phyloP scores from a whole-genome alignment of 2,113 vertebrate species.

The Boulengeromyrus knoepffleri region DNA sequence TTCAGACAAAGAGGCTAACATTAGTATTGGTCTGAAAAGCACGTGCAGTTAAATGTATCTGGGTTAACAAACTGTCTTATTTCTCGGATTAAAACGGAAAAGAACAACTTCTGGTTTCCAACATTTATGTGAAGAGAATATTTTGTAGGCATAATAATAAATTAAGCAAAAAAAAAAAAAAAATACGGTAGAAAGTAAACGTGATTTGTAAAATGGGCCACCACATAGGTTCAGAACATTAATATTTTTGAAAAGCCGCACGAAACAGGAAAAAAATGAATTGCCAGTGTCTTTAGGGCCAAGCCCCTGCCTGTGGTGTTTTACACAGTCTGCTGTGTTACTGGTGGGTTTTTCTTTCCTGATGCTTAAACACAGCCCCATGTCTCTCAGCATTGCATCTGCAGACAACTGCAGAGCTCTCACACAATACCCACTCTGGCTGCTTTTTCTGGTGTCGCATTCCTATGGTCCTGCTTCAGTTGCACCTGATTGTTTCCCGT shows the following conservation, averaged over 20 bases:
- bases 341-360: not conserved
- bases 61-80: not conserved
- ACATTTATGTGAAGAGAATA: not conserved
- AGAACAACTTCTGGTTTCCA: conserved; percentile 10
- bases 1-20: conserved; percentile 45
- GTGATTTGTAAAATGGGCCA: not conserved
- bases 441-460: conserved; percentile 51
- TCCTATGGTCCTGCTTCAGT: conserved; percentile 45
- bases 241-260: not conserved
- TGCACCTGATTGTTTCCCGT: conserved; percentile 55
- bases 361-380: not conserved
- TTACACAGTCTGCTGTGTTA: not conserved
- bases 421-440: conserved; percentile 48
- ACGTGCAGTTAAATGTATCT: conserved; percentile 4
- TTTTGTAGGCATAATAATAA: conserved; percentile 11
- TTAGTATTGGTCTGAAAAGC: conserved; percentile 53
- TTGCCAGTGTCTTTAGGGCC: not conserved
- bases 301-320: not conserved
- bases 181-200: not conserved
- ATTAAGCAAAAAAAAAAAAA: not conserved
- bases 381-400: not conserved
- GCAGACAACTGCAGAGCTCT: conserved; percentile 22
- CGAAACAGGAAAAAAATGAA: not conserved
- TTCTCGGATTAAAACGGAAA: conserved; percentile 27
- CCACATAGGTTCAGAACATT: not conserved